Evolutionary conservation across 2,888 invertebrate genomes (phyloP).

Genomic region (Latrodectus elegans): DNA sequence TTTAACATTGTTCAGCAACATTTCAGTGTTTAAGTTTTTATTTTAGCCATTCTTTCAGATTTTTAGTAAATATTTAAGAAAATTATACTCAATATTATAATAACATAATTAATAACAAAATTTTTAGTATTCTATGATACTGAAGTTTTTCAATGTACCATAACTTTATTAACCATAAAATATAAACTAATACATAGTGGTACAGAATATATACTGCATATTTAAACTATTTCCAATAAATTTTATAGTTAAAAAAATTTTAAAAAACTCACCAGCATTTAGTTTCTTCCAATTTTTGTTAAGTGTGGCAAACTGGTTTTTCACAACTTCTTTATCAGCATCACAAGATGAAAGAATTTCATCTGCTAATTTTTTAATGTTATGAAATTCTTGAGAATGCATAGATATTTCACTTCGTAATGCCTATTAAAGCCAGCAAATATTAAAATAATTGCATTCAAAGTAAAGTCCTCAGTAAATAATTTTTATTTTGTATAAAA

Average conservation of each 20-base stretch:
- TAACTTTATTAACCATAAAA: too few relatives aligned
- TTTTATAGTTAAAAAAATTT: conserved; percentile 9
- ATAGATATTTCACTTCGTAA: conserved; percentile 96
- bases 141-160: too few relatives aligned
- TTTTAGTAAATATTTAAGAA: too few relatives aligned
- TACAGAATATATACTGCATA: not conserved
- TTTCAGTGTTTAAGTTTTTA: too few relatives aligned
- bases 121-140: too few relatives aligned
- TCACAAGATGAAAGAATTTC: conserved; percentile 91
- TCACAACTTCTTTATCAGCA: conserved; percentile 91
- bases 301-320: conserved; percentile 85
- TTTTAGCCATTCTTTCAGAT: too few relatives aligned
- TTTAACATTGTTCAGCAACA: too few relatives aligned
- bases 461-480: not conserved
- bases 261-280: conserved; percentile 76
- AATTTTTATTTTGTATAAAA: not conserved
- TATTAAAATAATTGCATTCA: not conserved
- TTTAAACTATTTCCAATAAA: conserved; percentile 1
- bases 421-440: conserved; percentile 72
- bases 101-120: too few relatives aligned
- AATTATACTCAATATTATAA: too few relatives aligned
- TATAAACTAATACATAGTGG: too few relatives aligned
- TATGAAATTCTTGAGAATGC: conserved; percentile 94
- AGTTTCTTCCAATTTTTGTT: conserved; percentile 93
- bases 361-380: conserved; percentile 88